Evolutionary conservation across 2,113 vertebrate species (phyloP).

Genomic region (Urocitellus parryii): DNA sequence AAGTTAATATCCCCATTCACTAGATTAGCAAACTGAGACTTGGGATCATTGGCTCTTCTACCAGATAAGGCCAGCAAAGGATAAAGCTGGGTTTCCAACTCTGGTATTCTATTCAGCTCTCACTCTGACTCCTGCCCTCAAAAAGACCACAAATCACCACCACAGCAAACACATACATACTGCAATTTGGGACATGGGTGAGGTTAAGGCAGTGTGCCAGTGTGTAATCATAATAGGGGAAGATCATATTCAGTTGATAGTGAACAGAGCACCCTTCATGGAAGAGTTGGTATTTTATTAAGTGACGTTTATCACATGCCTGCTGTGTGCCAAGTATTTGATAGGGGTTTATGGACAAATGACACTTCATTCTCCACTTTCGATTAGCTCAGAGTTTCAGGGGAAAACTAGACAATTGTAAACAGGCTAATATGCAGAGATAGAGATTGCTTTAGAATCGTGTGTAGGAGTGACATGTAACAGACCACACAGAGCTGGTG

Average conservation of each 20-base stretch:
- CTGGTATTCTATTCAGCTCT: neutral
- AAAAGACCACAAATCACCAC: no score
- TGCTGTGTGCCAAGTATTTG: neutral
- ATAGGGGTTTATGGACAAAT: neutral
- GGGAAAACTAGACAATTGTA: neutral
- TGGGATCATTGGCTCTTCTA: neutral
- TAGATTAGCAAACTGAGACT: neutral
- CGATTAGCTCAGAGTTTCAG: neutral
- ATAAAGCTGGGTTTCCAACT: neutral
- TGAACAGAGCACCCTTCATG: neutral
- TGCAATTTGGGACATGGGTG: no score
- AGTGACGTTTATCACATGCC: neutral
- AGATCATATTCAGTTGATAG: neutral
- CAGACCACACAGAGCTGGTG: neutral
- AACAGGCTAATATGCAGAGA: neutral
- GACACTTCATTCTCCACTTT: neutral
- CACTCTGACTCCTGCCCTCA: neutral
- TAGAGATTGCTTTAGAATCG: neutral
- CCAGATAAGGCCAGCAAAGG: neutral
- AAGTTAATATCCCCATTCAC: neutral
- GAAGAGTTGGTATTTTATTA: conserved; percentile 19
- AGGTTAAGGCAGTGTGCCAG: neutral
- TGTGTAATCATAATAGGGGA: neutral
- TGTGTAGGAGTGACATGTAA: neutral
- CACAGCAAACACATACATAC: no score